These are phyloP conservation scores for Galendromus occidentalis DNA, from an alignment of 1,140 invertebrate species.

Conservation along the genomic window DNA sequence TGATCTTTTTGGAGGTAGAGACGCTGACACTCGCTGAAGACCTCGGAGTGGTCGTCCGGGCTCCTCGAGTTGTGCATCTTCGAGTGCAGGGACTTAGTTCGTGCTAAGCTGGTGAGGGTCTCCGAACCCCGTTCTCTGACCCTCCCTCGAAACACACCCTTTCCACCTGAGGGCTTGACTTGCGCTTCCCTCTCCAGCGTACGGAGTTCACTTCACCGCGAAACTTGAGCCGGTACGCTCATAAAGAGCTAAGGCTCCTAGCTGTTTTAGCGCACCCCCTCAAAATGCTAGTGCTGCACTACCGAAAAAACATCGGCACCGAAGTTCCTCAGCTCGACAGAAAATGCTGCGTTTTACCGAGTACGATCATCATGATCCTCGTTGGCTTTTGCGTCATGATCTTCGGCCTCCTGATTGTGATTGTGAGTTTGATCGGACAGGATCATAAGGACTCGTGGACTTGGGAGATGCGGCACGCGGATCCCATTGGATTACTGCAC, in stretches of 20 bases:
- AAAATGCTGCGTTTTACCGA: neutral
- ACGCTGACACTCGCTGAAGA: too few species aligned
- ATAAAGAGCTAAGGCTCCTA: neutral
- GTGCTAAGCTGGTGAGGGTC: too few species aligned
- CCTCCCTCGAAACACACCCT: too few species aligned
- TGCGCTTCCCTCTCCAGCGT: too few species aligned
- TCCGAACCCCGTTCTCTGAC: too few species aligned
- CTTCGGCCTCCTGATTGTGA: neutral
- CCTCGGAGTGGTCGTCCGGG: too few species aligned
- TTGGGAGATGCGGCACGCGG: neutral
- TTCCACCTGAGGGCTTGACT: too few species aligned
- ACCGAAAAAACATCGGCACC: neutral
- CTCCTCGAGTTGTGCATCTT: too few species aligned
- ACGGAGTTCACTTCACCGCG: too few species aligned
- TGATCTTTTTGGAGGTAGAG: too few species aligned
- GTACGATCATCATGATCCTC: neutral
- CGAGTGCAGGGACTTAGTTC: too few species aligned
- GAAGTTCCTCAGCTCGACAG: neutral
- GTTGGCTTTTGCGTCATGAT: neutral
- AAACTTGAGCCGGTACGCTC: too few species aligned
- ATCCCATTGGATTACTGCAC: neutral
- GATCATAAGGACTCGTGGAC: neutral
- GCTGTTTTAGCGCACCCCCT: neutral
- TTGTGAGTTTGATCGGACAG: neutral
- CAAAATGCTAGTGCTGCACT: constrained; percentile 3